These are phyloP conservation scores for Catharus bicknelli DNA, from an alignment of 2,113 vertebrate genomes.

Conservation along the genomic window DNA sequence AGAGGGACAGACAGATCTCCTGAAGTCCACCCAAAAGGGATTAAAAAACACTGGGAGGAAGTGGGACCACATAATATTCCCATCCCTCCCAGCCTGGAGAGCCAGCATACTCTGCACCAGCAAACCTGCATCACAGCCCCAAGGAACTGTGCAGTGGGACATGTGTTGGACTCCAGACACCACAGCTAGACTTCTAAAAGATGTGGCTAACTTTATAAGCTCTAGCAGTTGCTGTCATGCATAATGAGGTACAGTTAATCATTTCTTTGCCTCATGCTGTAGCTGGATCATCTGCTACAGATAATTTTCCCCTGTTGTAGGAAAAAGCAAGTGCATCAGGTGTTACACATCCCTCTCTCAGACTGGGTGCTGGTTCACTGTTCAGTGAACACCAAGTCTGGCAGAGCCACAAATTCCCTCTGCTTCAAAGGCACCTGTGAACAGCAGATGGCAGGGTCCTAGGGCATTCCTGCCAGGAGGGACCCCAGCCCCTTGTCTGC, in stretches of 20 bases:
- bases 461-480: not conserved
- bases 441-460: not conserved
- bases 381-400: not conserved
- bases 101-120: not conserved
- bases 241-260: conserved; percentile 25
- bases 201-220: conserved; percentile 16
- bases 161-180: not conserved
- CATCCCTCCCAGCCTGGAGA: not conserved
- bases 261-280: not conserved
- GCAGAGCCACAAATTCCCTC: not conserved
- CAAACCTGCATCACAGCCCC: not conserved
- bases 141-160: accelerated
- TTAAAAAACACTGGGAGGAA: not conserved
- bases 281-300: not conserved
- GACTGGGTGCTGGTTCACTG: accelerated
- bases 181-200: not conserved
- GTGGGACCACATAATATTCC: not conserved
- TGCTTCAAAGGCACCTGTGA: not conserved
- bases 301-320: not conserved
- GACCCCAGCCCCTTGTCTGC: not conserved
- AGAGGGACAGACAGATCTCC: not conserved
- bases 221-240: not conserved
- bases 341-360: not conserved
- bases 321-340: not conserved
- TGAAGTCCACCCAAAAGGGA: not conserved